Evolutionary conservation across 2,888 invertebrate genomes (phyloP), one percentile per base, ranked within the genome.

Genomic region (Drosophila picticornis): DNA sequence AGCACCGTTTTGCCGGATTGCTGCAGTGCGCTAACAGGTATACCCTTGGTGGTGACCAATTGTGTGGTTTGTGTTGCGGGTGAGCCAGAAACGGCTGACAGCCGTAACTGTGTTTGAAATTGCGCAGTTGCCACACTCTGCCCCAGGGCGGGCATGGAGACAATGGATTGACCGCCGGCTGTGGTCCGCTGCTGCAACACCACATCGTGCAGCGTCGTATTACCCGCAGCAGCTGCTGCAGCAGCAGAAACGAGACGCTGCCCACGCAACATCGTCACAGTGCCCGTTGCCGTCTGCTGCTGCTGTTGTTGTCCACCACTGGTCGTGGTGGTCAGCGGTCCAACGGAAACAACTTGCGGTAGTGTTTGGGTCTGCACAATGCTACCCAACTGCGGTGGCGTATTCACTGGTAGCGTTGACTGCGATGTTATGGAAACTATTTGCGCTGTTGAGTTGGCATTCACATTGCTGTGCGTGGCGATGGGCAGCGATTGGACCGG

Each of bases 331-430:
- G 94, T 90, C 67, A 94, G 75, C 50, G 94, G 92, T 63, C 94
- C 91, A 51, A 94, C 92, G 22, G 93, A 92, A 2, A 94, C 93
- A 38, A 94, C 93, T 77, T 93, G 93, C 0, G 93, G 92, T 64
- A 92, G 58, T 64, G 91, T 82, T 55, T 93, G 87, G 0, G 93
- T 93, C 64, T 93, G 93, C 5, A 93, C 93, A 60, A 93, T 87
- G 59, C 92, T 92, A 25, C 90, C 90, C 70, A 91, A 83, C 19
- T 91, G 90, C 22, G 91, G 91, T 0, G 93, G 82, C 4, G 89
- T 86, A 34, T 90, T 87, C 2, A 89, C 91, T 0, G 92, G 91
- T 16, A 91, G 77, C 29, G 91, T 92, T 4, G 90, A 83, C 68
- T 91, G 93, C 9, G 92, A 92, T 6, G 93, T 92, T 50, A 93